Percentiles rank a stretch among this genome's conserved stretches.
Evolutionary conservation across 2,888 invertebrate genomes (phyloP).

Genomic region (Yponomeuta sedellus): DNA sequence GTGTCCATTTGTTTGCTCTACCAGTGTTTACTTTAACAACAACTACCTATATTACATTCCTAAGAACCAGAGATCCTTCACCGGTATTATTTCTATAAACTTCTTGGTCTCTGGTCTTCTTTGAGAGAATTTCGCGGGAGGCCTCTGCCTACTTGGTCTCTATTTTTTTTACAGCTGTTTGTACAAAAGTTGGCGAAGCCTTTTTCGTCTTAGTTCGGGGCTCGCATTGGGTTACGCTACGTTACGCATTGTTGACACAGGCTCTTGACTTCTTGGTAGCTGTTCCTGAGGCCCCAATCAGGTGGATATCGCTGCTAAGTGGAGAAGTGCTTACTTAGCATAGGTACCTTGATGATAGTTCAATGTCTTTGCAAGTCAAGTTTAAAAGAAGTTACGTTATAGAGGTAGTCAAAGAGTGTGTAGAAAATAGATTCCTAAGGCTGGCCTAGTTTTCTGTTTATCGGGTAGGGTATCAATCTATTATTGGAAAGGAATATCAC

Average conservation of each 20-base stretch:
- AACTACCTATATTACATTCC: background rate
- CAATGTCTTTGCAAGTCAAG: too few species aligned
- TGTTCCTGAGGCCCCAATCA: background rate
- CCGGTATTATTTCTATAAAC: background rate
- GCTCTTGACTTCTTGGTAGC: conserved; percentile 1
- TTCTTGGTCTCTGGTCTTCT: conserved; percentile 26
- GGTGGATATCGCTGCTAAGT: background rate
- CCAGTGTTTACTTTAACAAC: background rate
- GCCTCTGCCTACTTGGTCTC: conserved; percentile 47
- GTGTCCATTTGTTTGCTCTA: conserved; percentile 3
- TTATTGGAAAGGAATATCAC: too few species aligned
- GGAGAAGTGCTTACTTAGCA: background rate
- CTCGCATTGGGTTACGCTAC: conserved; percentile 12
- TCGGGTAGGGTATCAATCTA: too few species aligned
- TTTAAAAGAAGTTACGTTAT: too few species aligned
- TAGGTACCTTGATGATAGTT: background rate
- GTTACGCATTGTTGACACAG: conserved; percentile 15
- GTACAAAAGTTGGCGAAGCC: conserved; percentile 9
- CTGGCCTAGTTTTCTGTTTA: too few species aligned
- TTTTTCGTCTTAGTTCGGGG: conserved; percentile 8
- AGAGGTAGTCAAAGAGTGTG: too few species aligned
- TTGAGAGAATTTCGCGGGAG: conserved; percentile 55
- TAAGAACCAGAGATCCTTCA: background rate
- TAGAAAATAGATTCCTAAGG: too few species aligned
- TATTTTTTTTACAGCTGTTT: conserved; percentile 53